Conservation (phyloP, 2,888 invertebrate species). For the Rhingia rostrata region DNA sequence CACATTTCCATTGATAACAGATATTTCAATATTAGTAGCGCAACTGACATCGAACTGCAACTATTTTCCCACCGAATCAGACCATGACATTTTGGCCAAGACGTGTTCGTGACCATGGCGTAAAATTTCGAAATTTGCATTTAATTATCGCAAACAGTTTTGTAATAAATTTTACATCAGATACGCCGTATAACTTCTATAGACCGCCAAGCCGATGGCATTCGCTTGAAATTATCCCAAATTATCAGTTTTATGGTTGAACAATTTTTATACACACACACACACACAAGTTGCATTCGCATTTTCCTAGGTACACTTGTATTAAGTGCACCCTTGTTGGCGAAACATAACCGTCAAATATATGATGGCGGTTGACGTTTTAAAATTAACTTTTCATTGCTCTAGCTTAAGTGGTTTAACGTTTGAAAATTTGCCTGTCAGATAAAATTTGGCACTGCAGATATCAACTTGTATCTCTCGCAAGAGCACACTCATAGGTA, state of each 20-base stretch:
- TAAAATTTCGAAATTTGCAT: slow-evolving; percentile 33
- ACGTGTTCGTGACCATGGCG: neutral
- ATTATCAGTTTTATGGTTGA: slow-evolving; percentile 58
- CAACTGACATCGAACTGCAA: neutral
- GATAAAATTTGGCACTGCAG: neutral
- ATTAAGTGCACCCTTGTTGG: slow-evolving; percentile 2
- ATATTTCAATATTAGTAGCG: neutral
- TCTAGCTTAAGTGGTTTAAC: neutral
- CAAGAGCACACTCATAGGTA: neutral
- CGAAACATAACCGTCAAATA: neutral
- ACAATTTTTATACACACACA: slow-evolving; percentile 9
- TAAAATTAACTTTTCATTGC: slow-evolving; percentile 8
- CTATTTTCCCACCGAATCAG: slow-evolving; percentile 13
- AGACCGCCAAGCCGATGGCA: neutral
- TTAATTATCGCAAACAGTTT: slow-evolving; percentile 9
- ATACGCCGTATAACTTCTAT: neutral
- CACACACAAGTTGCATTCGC: neutral
- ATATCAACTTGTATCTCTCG: neutral
- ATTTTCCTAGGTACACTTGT: neutral
- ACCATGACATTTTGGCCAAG: slow-evolving; percentile 17
- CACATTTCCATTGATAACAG: neutral
- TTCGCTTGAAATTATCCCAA: slow-evolving; percentile 37
- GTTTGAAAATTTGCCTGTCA: slow-evolving; percentile 1
- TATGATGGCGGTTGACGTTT: neutral
- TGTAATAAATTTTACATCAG: slow-evolving; percentile 11